These are phyloP conservation scores for Tetragnatha versicolor DNA, from an alignment of 1,140 invertebrate genomes.

Conservation along the genomic window DNA sequence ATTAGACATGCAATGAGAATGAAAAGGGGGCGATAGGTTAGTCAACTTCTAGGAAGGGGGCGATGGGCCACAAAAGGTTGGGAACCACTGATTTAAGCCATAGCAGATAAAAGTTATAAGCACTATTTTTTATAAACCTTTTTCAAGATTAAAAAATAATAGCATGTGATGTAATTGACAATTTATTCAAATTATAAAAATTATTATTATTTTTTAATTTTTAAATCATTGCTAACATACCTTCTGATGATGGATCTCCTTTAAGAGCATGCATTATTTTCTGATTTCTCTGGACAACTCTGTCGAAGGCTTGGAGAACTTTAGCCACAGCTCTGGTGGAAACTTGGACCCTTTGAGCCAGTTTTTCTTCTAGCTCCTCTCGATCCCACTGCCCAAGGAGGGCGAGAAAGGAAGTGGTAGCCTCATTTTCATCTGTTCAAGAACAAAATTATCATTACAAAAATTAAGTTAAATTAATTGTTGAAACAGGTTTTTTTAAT, in stretches of 20 bases:
- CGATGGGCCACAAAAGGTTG: no score
- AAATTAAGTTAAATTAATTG: no score
- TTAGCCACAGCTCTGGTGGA: conserved; percentile 86
- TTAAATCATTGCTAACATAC: conserved; percentile 36
- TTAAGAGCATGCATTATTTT: conserved; percentile 88
- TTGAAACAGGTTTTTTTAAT: no score
- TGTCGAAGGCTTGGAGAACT: conserved; percentile 94
- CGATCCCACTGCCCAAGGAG: conserved; percentile 98
- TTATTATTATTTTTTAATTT: not conserved
- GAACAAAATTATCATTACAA: not conserved
- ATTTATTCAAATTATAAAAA: not conserved
- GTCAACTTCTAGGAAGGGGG: no score
- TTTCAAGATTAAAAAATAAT: no score
- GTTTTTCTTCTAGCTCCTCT: conserved; percentile 93
- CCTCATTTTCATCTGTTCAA: conserved; percentile 88
- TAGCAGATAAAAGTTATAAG: no score
- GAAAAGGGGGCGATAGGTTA: no score
- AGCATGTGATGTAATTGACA: no score
- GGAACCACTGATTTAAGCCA: no score
- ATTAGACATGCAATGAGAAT: no score
- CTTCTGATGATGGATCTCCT: conserved; percentile 70
- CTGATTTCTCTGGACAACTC: conserved; percentile 90
- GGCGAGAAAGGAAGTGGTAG: conserved; percentile 94
- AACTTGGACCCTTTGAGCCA: conserved; percentile 86
- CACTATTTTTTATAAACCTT: no score